phyloP scores from a whole-genome alignment of 2,797 vertebrate species.

The Premnoplex brunnescens region DNA sequence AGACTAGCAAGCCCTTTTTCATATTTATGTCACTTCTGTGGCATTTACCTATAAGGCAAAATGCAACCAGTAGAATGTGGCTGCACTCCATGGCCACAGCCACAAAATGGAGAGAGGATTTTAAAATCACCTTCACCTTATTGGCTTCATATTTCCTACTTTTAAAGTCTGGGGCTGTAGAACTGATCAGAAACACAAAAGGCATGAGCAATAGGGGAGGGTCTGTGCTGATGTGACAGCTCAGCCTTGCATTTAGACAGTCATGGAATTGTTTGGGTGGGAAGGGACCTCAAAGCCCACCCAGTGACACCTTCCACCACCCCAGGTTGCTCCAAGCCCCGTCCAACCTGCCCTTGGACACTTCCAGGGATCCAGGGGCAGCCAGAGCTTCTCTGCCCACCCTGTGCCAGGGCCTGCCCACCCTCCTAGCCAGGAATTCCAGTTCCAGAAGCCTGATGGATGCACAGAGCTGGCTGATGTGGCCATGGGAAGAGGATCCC shows the following conservation, averaged over 20 bases:
- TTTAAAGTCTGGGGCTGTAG: not conserved
- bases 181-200: not conserved
- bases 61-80: not conserved
- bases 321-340: too few species aligned
- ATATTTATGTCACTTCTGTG: not conserved
- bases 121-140: not conserved
- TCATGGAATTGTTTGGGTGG: not conserved
- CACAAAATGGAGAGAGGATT: not conserved
- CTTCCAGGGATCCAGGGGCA: too few species aligned
- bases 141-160: not conserved
- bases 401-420: too few species aligned
- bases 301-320: too few species aligned
- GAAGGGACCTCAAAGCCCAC: too few species aligned
- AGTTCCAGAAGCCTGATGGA: not conserved
- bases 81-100: not conserved
- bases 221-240: not conserved
- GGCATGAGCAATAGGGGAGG: not conserved
- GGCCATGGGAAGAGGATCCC: not conserved
- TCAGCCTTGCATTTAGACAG: not conserved
- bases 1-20: constrained; percentile 21
- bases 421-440: too few species aligned
- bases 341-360: too few species aligned
- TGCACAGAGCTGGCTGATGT: not conserved
- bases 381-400: too few species aligned
- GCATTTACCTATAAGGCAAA: not conserved